Evolutionary conservation across 2,797 vertebrate species (phyloP), one percentile per base, ranked within the genome.

Genomic region (Ctenosaura bakeri): DNA sequence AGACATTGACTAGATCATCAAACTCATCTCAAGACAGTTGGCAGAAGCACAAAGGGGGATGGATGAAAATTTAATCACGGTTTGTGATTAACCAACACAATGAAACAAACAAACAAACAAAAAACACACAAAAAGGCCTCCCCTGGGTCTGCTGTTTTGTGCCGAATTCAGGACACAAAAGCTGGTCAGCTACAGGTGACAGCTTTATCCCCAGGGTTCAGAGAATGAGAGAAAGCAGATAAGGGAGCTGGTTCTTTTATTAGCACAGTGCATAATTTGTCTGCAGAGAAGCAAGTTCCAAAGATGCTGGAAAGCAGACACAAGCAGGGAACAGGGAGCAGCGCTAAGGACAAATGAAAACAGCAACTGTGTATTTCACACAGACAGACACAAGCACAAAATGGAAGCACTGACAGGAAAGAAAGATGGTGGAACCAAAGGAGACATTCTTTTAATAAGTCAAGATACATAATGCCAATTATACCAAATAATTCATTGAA

Each of bases 51-150:
- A 92, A 79, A 94, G 42, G 2, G 83, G 88, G 88, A 94, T 92
- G 91, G 2, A 0, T 82, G 83, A 80, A 95, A 96, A 96, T 95
- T 69, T 94, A 97, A 95, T 96, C 96, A 90, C 92, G 9, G 96
- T 95, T 96, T 90, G 88, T 95, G 94, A 97, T 97, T 96, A 97
- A 96, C 94, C 96, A 96, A 95, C 87, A 95, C 93, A 97, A 95
- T 97, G 96, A 97, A 95, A 93, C 92, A 88, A 94, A 91, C 86
- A 97, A 95, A 93, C 92, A 88, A 94, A 91, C 86, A 93, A 94
- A 95, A 85, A 62, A 84, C 88, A 90, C 18, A 62, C 59, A 62
- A 18, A 20, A 62, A 22, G 59, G 87, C 86, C 24, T 89, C 22
- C 20, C 46, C 7, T 6, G 82, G 94, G 93, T 96, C 96, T 92